phyloP scores from a whole-genome alignment of 2,888 invertebrate genomes.

The Cataglyphis rosenhaueri region DNA sequence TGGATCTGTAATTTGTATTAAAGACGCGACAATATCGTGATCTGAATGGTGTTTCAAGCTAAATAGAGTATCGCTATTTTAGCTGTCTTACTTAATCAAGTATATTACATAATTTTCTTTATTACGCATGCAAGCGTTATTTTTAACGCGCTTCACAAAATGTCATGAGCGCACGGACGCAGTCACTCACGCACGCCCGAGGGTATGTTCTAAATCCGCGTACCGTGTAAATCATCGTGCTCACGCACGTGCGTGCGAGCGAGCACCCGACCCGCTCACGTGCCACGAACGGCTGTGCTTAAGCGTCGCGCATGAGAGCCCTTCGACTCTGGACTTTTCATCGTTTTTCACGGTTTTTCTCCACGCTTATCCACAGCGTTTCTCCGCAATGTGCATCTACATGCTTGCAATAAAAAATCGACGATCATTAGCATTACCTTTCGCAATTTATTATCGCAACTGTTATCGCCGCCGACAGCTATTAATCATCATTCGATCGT shows the following conservation, averaged over 20 bases:
- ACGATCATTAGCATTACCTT: conserved; percentile 25
- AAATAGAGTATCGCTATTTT: neutral
- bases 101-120: conserved; percentile 29
- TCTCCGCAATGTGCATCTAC: neutral
- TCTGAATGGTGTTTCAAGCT: neutral
- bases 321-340: conserved; percentile 14
- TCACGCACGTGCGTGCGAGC: conserved; percentile 62
- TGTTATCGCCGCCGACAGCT: conserved; percentile 6
- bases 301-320: conserved; percentile 19
- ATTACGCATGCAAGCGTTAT: conserved; percentile 1
- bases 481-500: conserved; percentile 15
- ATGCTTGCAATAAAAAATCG: neutral
- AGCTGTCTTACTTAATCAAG: neutral
- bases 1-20: neutral
- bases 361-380: conserved; percentile 18
- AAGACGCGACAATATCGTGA: neutral
- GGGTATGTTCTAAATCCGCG: conserved; percentile 64
- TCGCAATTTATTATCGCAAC: conserved; percentile 19
- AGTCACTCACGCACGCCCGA: conserved; percentile 8
- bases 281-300: conserved; percentile 43
- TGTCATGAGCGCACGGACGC: conserved; percentile 13
- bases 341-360: conserved; percentile 41
- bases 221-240: conserved; percentile 64
- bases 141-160: conserved; percentile 27
- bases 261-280: conserved; percentile 37